Conservation (phyloP, 1,140 invertebrate genomes). For the Ips nitidus region DNA sequence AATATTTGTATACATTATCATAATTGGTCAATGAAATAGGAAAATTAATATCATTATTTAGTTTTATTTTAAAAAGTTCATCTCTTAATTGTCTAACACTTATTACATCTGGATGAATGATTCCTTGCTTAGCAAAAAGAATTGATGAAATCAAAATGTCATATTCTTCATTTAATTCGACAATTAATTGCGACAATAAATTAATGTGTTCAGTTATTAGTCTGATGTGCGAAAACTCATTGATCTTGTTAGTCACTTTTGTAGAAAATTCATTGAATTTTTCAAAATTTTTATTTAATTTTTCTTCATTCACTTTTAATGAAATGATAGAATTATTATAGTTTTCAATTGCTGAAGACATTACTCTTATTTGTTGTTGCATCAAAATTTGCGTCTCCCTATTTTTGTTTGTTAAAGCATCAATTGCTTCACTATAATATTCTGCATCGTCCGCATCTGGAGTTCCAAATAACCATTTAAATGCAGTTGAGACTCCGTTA, state of each 20-base stretch:
- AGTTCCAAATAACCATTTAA: slow-evolving; percentile 49
- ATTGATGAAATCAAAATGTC: slow-evolving; percentile 27
- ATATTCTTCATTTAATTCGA: slow-evolving; percentile 29
- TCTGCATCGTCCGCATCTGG: slow-evolving; percentile 43
- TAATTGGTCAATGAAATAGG: slow-evolving; percentile 1
- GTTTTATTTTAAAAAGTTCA: slow-evolving; percentile 12
- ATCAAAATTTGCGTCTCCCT: slow-evolving; percentile 28
- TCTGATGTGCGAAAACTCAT: background rate
- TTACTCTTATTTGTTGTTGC: slow-evolving; percentile 36
- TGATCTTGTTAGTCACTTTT: slow-evolving; percentile 3
- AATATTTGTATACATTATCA: slow-evolving; percentile 19
- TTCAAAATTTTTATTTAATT: slow-evolving; percentile 4
- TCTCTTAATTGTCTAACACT: slow-evolving; percentile 11
- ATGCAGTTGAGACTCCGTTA: slow-evolving; percentile 42
- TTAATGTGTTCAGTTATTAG: slow-evolving; percentile 6
- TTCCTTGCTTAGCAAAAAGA: slow-evolving; percentile 34
- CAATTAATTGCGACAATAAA: slow-evolving; percentile 21
- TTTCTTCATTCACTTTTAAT: slow-evolving; percentile 3
- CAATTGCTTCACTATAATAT: slow-evolving; percentile 42
- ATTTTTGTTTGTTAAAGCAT: slow-evolving; percentile 28
- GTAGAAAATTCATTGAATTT: slow-evolving; percentile 6
- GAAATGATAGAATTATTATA: background rate
- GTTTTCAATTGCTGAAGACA: slow-evolving; percentile 10
- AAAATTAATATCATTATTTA: slow-evolving; percentile 19
- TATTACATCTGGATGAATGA: slow-evolving; percentile 31